phyloP scores from a whole-genome alignment of 2,113 vertebrate genomes.

The Poecile atricapillus region DNA sequence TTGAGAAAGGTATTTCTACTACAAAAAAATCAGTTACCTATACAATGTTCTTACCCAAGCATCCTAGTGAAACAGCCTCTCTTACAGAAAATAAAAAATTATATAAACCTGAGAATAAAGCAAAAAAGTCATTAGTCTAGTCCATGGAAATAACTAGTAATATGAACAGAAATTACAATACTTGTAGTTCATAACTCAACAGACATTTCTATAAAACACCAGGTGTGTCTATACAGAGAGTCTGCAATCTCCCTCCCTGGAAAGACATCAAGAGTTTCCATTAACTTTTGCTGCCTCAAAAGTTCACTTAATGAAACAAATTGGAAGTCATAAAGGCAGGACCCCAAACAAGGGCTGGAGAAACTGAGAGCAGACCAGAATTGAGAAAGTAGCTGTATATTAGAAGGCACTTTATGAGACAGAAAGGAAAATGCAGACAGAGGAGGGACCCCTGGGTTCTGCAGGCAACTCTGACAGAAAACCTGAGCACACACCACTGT shows the following conservation, averaged over 20 bases:
- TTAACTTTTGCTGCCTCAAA: neutral
- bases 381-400: accelerated
- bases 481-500: neutral
- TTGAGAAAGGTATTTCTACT: neutral
- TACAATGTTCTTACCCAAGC: neutral
- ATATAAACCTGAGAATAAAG: neutral
- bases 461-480: neutral
- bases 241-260: neutral
- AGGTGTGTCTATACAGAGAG: accelerated
- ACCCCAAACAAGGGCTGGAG: neutral
- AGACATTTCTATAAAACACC: neutral
- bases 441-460: neutral
- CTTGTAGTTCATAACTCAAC: neutral
- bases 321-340: neutral
- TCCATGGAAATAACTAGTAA: neutral
- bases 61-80: neutral
- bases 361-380: neutral
- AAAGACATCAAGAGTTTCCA: neutral
- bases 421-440: neutral
- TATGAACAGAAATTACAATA: neutral
- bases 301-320: neutral
- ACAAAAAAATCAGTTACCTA: neutral
- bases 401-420: neutral
- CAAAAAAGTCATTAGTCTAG: neutral
- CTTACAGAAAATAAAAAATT: neutral